These are phyloP conservation scores for Cataglyphis albicans DNA, from an alignment of 2,888 invertebrate species.

Conservation along the genomic window DNA sequence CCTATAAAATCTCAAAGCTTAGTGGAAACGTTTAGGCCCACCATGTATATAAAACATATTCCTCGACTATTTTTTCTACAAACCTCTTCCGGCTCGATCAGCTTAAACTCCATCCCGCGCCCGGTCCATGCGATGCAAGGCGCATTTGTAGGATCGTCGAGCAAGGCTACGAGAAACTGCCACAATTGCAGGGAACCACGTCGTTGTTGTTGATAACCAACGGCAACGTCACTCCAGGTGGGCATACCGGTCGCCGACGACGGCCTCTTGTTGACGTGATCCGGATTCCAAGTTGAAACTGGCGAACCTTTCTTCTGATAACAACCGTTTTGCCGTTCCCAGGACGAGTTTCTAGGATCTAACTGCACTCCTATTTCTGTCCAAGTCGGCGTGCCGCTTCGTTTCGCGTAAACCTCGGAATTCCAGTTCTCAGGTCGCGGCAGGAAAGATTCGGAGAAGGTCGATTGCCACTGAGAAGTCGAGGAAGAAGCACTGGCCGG, in stretches of 20 bases:
- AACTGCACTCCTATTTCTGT: constrained; percentile 80
- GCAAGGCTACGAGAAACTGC: constrained; percentile 96
- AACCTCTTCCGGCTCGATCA: constrained; percentile 98
- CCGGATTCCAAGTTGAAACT: constrained; percentile 78
- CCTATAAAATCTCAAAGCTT: too few species aligned
- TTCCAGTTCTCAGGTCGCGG: constrained; percentile 77
- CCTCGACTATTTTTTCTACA: constrained; percentile 40
- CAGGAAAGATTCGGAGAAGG: constrained; percentile 67
- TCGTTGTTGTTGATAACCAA: constrained; percentile 87
- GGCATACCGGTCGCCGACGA: constrained; percentile 74
- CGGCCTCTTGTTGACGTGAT: constrained; percentile 78
- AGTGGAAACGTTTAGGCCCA: too few species aligned
- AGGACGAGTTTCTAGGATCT: constrained; percentile 77
- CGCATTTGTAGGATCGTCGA: constrained; percentile 91
- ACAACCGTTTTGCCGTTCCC: constrained; percentile 80
- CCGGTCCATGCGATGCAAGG: constrained; percentile 98
- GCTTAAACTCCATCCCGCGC: constrained; percentile 97
- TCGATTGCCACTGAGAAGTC: constrained; percentile 78
- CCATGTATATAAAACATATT: background rate
- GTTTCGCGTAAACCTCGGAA: constrained; percentile 74
- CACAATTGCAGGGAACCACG: constrained; percentile 96
- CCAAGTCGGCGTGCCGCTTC: constrained; percentile 81
- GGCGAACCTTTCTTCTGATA: constrained; percentile 81
- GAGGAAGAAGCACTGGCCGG: constrained; percentile 80
- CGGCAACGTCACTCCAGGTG: constrained; percentile 80